phyloP scores from a whole-genome alignment of 2,797 vertebrate genomes.

The Menidia menidia region DNA sequence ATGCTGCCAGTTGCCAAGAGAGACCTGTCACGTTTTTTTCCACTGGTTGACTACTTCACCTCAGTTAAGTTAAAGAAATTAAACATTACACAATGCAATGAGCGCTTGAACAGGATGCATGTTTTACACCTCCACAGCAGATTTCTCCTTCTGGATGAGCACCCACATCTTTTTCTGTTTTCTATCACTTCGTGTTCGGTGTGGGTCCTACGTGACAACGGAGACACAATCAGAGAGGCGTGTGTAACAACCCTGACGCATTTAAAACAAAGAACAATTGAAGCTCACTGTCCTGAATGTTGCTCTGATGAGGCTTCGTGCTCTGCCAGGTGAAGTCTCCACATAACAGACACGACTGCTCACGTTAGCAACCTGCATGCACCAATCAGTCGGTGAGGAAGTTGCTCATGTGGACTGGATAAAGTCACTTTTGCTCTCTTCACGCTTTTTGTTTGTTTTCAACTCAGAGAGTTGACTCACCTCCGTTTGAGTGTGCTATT shows the following conservation, averaged over 20 bases:
- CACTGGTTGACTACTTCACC: conserved; percentile 39
- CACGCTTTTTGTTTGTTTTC: conserved; percentile 34
- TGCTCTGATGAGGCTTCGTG: conserved; percentile 17
- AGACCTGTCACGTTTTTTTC: conserved; percentile 39
- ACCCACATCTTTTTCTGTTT: conserved; percentile 45
- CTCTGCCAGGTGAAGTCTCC: conserved; percentile 9
- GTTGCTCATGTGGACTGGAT: conserved; percentile 30
- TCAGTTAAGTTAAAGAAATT: conserved; percentile 46
- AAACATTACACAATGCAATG: conserved; percentile 14
- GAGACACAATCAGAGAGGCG: conserved; percentile 33
- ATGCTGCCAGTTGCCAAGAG: conserved; percentile 46
- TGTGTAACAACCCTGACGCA: conserved; percentile 61
- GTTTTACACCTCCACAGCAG: conserved; percentile 60
- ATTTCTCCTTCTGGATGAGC: conserved; percentile 49
- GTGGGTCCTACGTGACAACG: conserved; percentile 32
- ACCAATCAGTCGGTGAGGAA: conserved; percentile 6
- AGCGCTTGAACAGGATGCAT: conserved; percentile 14
- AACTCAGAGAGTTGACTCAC: conserved; percentile 40
- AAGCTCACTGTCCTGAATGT: conserved; percentile 31
- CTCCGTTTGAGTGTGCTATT: conserved; percentile 41
- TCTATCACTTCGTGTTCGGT: conserved; percentile 45
- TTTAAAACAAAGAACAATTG: conserved; percentile 57
- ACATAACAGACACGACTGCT: conserved; percentile 28
- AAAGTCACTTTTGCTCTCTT: conserved; percentile 12
- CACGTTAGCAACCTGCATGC: conserved; percentile 39